Base-by-base conservation (phyloP, 2,797 vertebrate genomes). In the Cossypha dichroa region DNA sequence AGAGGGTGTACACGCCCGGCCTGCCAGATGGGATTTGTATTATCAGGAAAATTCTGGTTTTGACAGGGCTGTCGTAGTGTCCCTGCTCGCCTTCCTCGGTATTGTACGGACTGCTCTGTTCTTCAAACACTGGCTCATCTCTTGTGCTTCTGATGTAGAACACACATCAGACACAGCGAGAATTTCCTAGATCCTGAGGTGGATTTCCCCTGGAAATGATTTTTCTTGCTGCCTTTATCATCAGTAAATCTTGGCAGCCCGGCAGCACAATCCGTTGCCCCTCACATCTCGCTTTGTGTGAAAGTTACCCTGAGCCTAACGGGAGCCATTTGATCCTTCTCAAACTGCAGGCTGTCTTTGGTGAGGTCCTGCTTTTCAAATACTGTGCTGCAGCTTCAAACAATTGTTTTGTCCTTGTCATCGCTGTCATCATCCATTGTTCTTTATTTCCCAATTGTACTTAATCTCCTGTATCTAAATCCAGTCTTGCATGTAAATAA, bases 1-100 rank as follows among this genome's bases (percentile, higher is more conserved):
- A 94, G 85, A 83, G 51, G 79, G 43, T 12, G 34, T 77, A 85
- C 66, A 83, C 51, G 59, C 38, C 63, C 12, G 6, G 55, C 31
- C 23, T 94, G 91, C 83, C 81, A 86, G 81, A 73, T 81, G 74
- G 81, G 85, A 96, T 96, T 95, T 94, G 75, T 83, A 94, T 93
- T 79, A 94, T 75, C 92, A 95, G 75, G 91, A 94, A 95, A 79
- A 93, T 90, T 93, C 74, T 93, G 72, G 60, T 85, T 97, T 95
- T 94, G 90, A 95, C 93, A 87, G 79, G 76, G n/a, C 58, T 94
- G 31, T 86, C n/a, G 0, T 40, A 51, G 60, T 36, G 60, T 82
- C 79, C 96, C 94, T 92, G 90, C 74, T 96, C 1, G 1, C 79
- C 85, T 96, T 94, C 69, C 63, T 88, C 5, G 0, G 20, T 46